phyloP scores from a whole-genome alignment of 1,140 invertebrate species.

The Cryptotermes secundus region DNA sequence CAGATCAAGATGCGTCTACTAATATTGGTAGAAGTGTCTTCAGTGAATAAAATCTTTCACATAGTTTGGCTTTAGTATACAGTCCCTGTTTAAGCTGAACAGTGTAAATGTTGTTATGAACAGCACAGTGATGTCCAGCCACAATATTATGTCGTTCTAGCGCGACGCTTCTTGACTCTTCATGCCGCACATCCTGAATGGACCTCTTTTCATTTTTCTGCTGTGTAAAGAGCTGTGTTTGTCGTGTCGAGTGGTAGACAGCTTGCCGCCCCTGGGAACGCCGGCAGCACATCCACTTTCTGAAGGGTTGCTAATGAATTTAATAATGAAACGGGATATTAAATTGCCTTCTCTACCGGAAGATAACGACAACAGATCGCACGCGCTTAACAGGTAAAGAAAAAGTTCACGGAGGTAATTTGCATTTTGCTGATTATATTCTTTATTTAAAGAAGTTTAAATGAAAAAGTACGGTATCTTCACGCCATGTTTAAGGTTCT shows the following conservation, averaged over 20 bases:
- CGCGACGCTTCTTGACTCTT: too few relatives aligned
- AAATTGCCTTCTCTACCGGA: constrained; percentile 1
- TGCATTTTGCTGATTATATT: constrained; percentile 6
- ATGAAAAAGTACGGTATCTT: neutral
- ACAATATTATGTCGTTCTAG: too few relatives aligned
- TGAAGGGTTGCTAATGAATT: neutral
- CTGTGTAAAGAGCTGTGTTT: too few relatives aligned
- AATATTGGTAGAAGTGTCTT: too few relatives aligned
- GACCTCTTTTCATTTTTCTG: too few relatives aligned
- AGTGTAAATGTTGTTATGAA: too few relatives aligned
- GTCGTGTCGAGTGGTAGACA: neutral
- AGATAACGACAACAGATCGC: neutral
- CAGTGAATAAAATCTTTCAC: too few relatives aligned
- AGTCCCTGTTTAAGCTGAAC: too few relatives aligned
- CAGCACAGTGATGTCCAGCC: too few relatives aligned
- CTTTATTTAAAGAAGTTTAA: neutral
- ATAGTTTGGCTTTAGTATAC: too few relatives aligned
- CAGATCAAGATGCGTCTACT: too few relatives aligned
- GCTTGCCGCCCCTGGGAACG: neutral
- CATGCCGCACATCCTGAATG: too few relatives aligned
- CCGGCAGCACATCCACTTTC: neutral
- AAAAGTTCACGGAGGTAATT: neutral
- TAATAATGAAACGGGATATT: neutral
- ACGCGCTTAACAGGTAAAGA: neutral
- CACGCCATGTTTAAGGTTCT: neutral